Evolutionary conservation across 23 tunicate genomes (phyloP).

Genomic region (Aplidium turbinatum): DNA sequence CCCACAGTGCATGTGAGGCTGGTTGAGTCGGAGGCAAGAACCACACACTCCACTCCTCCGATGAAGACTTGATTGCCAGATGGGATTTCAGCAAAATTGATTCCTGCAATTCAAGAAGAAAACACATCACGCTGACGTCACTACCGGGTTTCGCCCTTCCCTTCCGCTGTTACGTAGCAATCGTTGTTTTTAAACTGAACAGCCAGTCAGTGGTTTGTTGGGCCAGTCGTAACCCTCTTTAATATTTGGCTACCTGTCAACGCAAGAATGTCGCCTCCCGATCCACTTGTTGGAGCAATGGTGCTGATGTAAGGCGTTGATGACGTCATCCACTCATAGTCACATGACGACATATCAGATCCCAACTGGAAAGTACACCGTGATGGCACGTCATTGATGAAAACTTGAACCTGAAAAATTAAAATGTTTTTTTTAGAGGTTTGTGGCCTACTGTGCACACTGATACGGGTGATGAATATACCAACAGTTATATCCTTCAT

Average conservation of each 20-base stretch:
- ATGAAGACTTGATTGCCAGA: constrained; percentile 27
- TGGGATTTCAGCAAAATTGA: constrained; percentile 5
- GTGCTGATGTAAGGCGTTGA: constrained; percentile 52
- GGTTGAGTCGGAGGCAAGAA: constrained; percentile 27
- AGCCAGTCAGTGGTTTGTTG: too few species aligned
- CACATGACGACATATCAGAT: constrained; percentile 27
- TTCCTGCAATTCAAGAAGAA: constrained; percentile 13
- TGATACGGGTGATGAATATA: too few species aligned
- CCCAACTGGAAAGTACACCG: constrained; percentile 41
- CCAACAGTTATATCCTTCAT: too few species aligned
- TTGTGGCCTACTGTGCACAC: too few species aligned
- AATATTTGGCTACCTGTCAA: constrained; percentile 13
- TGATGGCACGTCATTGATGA: constrained; percentile 57
- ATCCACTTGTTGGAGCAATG: constrained; percentile 20
- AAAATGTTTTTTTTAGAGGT: not conserved
- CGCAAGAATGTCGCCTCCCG: constrained; percentile 14
- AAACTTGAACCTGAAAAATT: constrained; percentile 66
- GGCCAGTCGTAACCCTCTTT: too few species aligned
- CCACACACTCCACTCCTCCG: constrained; percentile 47
- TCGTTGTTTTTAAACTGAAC: too few species aligned
- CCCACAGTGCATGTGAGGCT: constrained; percentile 32
- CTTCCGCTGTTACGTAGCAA: too few species aligned
- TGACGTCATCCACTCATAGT: constrained; percentile 47
- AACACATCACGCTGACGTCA: not conserved
- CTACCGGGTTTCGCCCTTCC: too few species aligned